Percentiles rank a stretch among this genome's conserved stretches.
Evolutionary conservation across 2,113 vertebrate species (phyloP).

Genomic region (Neodontobutis hainanensis): DNA sequence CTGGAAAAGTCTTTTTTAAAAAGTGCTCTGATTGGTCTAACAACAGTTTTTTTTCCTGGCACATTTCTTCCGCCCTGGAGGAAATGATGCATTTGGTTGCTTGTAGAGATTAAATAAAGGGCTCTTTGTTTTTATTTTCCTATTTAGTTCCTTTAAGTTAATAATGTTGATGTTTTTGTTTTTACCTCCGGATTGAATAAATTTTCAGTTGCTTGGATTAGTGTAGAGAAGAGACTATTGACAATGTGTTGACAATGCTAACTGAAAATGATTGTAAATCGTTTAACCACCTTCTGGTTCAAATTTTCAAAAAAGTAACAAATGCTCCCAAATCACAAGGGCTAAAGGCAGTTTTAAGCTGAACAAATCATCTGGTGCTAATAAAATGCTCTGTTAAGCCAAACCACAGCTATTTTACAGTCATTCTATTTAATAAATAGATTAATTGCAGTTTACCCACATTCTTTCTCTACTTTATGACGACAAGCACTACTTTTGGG

Average conservation of each 20-base stretch:
- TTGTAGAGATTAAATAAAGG: constrained; percentile 49
- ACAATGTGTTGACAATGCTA: background rate
- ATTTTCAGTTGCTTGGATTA: too few relatives aligned
- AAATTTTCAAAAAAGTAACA: background rate
- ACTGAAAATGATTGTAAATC: background rate
- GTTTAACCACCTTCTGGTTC: background rate
- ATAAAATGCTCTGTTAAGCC: constrained; percentile 52
- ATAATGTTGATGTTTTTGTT: too few relatives aligned
- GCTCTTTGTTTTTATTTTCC: constrained; percentile 49
- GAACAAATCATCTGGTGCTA: constrained; percentile 57
- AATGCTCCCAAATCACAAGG: constrained; percentile 18
- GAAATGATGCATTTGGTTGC: constrained; percentile 61
- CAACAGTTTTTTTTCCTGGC: constrained; percentile 66
- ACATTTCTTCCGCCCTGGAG: constrained; percentile 44
- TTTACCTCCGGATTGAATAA: too few relatives aligned
- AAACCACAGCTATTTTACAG: constrained; percentile 60
- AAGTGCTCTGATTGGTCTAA: constrained; percentile 54
- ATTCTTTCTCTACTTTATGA: background rate
- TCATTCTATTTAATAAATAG: constrained; percentile 59
- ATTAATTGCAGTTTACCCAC: constrained; percentile 32
- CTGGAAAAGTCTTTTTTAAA: constrained; percentile 66
- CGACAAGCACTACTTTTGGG: background rate
- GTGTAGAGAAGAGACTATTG: too few relatives aligned
- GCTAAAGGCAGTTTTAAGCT: constrained; percentile 31
- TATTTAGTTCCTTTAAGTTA: too few relatives aligned